Base-by-base conservation (phyloP, 2,113 vertebrate species). In the Mesocricetus auratus region DNA sequence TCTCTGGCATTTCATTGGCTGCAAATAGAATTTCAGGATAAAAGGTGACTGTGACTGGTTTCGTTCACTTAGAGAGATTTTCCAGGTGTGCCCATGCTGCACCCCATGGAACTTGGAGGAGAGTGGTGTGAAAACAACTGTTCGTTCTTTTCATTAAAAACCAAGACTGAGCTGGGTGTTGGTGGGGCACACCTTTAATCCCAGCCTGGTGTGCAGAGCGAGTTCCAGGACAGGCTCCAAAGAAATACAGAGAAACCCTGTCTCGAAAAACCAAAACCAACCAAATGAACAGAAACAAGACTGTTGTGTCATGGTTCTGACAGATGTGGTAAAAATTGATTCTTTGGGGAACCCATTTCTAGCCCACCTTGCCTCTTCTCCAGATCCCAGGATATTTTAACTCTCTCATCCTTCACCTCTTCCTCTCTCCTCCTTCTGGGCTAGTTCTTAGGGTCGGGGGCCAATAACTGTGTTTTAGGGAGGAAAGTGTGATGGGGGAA, bases 381-480 rank as follows among this genome's bases (percentile, higher is more conserved):
- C 36, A 60, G 47, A 19, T 42, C 39, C 85, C 3, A 26, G 45
- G 29, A 68, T 16, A 60, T 50, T 50, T 39, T 33, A 31, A 53
- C 39, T 50, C 5, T n/a, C 33, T 13, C 0, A 4, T 8, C n/a
- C 36, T 93, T 90, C 47, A 71, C 91, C n/a, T 91, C 81, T 26
- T 69, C 62, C 60, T 50, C 39, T 19, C 39, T 64, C 58, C 26
- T 77, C 66, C 33, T 86, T 73, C 58, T 42, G 66, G 93, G 53
- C 77, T 81, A 91, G 87, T 97, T 77, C 50, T 69, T 74, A 58
- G 36, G 50, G 91, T 68, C 24, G 16, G 33, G 50, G 45, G 26
- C 26, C 36, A 16, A 73, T 5, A 33, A 3, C 31, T 2, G 31
- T 29, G 36, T 77, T 62, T 90, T 58, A 50, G 74, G 68, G 81